Evolutionary conservation across 1,140 invertebrate genomes (phyloP).

Genomic region (Nymphalis io): DNA sequence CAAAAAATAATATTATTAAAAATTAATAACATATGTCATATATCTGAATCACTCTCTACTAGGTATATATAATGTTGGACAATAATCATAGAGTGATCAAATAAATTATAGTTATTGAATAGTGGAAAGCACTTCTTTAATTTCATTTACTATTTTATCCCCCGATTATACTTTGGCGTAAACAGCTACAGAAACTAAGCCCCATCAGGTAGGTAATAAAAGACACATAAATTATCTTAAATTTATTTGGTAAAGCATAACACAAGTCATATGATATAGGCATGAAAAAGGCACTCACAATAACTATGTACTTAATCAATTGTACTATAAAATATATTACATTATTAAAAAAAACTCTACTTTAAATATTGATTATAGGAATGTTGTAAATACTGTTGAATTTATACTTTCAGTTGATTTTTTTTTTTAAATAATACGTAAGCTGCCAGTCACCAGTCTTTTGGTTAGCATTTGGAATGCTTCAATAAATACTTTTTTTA

Average conservation of each 20-base stretch:
- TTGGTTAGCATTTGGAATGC: slow-evolving; percentile 40
- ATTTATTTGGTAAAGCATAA: slow-evolving; percentile 73
- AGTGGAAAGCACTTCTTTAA: no score
- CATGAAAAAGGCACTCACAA: slow-evolving; percentile 62
- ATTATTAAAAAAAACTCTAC: slow-evolving; percentile 37
- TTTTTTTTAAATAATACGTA: slow-evolving; percentile 22
- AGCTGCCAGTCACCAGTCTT: slow-evolving; percentile 44
- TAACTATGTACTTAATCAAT: slow-evolving; percentile 51
- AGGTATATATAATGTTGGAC: no score
- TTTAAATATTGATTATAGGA: slow-evolving; percentile 42
- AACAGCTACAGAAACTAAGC: no score
- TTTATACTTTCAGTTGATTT: slow-evolving; percentile 31
- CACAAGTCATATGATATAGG: slow-evolving; percentile 60
- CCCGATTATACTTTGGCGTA: no score
- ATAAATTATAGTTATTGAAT: no score
- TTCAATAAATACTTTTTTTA: slow-evolving; percentile 41
- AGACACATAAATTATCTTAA: slow-evolving; percentile 37
- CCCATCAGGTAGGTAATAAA: not conserved
- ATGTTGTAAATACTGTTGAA: slow-evolving; percentile 53
- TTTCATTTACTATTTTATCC: no score
- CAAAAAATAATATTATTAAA: no score
- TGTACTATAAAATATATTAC: slow-evolving; percentile 44
- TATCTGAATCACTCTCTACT: no score
- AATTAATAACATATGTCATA: no score
- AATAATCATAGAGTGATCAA: no score